These are phyloP conservation scores for Pristiophorus japonicus DNA, from an alignment of 2,113 vertebrate species.

Conservation along the genomic window DNA sequence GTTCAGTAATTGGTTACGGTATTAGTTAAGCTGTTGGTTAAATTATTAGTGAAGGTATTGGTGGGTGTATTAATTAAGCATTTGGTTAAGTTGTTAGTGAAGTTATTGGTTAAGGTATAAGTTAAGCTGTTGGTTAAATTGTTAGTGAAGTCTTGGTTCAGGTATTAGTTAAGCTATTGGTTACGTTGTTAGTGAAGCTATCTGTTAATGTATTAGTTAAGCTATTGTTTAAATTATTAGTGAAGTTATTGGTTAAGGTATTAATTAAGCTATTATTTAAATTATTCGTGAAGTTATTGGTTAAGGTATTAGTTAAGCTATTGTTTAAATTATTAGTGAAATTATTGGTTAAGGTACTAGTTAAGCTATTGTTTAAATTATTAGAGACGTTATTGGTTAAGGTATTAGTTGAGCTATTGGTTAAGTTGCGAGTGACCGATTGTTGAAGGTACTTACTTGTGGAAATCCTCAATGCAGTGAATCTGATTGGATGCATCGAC, in stretches of 20 bases:
- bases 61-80: no score
- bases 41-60: slow-evolving; percentile 29
- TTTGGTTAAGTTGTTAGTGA: background rate
- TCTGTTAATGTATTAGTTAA: background rate
- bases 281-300: no score
- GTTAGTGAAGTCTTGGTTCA: background rate
- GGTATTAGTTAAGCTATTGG: background rate
- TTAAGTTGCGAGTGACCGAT: slow-evolving; percentile 29
- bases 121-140: background rate
- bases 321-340: slow-evolving; percentile 13
- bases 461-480: slow-evolving; percentile 98
- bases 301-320: background rate
- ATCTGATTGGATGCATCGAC: slow-evolving; percentile 91
- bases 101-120: background rate
- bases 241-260: background rate
- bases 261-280: background rate
- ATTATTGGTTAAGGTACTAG: slow-evolving; percentile 9
- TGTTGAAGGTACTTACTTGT: slow-evolving; percentile 67
- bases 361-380: background rate
- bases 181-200: slow-evolving; percentile 32
- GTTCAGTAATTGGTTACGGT: background rate
- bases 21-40: background rate
- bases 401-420: background rate
- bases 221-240: background rate
- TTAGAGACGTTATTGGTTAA: no score